Percentiles rank a stretch among this genome's conserved stretches.
Evolutionary conservation across 2,888 invertebrate genomes (phyloP).

Genomic region (Scaptomyza flava): DNA sequence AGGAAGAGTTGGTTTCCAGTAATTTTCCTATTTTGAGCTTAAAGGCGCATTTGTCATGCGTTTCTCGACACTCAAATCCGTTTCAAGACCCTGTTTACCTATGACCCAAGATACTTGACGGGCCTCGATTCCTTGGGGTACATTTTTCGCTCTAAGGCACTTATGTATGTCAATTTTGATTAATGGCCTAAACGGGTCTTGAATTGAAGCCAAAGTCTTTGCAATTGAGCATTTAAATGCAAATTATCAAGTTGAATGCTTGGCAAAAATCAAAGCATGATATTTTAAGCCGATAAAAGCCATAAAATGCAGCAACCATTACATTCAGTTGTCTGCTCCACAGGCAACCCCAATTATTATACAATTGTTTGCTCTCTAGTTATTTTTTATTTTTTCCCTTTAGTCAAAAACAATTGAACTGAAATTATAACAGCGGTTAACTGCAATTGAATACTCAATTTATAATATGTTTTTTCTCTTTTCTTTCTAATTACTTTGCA

Average conservation of each 20-base stretch:
- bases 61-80: constrained; percentile 35
- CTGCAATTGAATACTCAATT: constrained; percentile 40
- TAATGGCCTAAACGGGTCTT: constrained; percentile 45
- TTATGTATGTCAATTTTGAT: constrained; percentile 56
- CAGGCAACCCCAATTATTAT: constrained; percentile 12
- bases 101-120: constrained; percentile 32
- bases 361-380: constrained; percentile 19
- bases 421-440: constrained; percentile 24
- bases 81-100: constrained; percentile 58
- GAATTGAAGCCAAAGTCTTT: constrained; percentile 15
- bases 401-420: constrained; percentile 31
- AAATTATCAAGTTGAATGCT: constrained; percentile 34
- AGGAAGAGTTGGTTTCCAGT: constrained; percentile 62
- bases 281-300: constrained; percentile 20
- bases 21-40: constrained; percentile 69
- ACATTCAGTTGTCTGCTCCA: constrained; percentile 31
- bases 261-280: constrained; percentile 19
- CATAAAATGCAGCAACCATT: constrained; percentile 46
- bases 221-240: constrained; percentile 37
- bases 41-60: constrained; percentile 62
- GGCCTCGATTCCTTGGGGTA: constrained; percentile 4
- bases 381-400: background rate
- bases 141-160: constrained; percentile 5
- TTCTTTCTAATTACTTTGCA: constrained; percentile 63
- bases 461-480: constrained; percentile 13